Evolutionary conservation across 2,888 invertebrate genomes (phyloP), one percentile per base, ranked within the genome.

Genomic region (Drosophila fungiperda): DNA sequence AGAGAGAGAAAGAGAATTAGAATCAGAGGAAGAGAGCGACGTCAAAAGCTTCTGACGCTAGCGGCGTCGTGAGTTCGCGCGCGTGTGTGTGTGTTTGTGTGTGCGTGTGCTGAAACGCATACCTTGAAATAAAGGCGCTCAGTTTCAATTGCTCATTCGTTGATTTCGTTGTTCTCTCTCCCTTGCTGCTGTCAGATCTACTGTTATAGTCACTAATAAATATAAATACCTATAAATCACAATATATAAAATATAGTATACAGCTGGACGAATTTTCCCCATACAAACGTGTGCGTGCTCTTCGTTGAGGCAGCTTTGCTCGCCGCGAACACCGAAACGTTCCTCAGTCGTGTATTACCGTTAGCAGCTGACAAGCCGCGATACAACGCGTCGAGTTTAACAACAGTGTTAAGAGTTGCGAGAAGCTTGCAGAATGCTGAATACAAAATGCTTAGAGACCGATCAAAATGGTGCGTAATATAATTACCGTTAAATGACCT

Each of bases 61-160:
- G 49, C 59, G 66, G 58, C 49, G 42, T 35, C 45, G 9, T 63
- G 45, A 20, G 65, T 55, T 52, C 64, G 32, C 58, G 15, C 68
- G 69, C 55, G 50, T 71, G 17, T 61, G 15, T 68, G 68, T 53
- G 55, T 69, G 66, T 20, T 1, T 23, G 35, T 26, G 9, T 66
- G 73, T 80, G 52, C 73, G 68, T 70, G 69, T 61, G 54, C 23
- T 57, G 26, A n/a, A 71, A 68, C 74, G 83, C 83, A 90, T 84
- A 87, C 73, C 79, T 72, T 40, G n/a, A 55, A 70, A 70, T 82
- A 71, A 74, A 74, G 55, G 36, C 73, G 71, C 86, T 86, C 90
- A 85, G 84, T 88, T 83, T 57, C 69, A 77, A 67, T 85, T 68
- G 74, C 83, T 88, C 83, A 88, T 54, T 82, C 66, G 83, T 83